Evolutionary conservation across 2,797 vertebrate species (phyloP), one percentile per base, ranked within the genome.

Genomic region (Lacerta bilineata): DNA sequence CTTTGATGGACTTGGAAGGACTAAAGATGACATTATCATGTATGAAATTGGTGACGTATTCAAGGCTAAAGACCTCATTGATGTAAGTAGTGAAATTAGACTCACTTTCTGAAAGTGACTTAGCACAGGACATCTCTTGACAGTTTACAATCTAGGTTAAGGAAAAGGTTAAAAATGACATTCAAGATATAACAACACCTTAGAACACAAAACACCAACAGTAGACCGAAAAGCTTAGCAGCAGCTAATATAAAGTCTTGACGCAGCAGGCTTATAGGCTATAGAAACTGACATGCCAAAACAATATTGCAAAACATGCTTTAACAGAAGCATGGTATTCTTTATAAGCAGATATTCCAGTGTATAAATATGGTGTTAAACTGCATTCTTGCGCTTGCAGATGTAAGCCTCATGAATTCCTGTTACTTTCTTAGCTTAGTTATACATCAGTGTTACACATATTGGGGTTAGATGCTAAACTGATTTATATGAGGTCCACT

Each of bases 11-110:
- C 97, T 99, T 25, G 98, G 98, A 13, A 97, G 99, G 96, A 99
- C 99, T 46, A 99, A 98, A 95, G 98, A 99, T 91, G 98, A 99
- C 76, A 97, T 99, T 88, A 97, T 99, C 46, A 98, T 98, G 89
- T 98, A 97, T 92, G 99, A 99, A 96, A 99, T 99, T 7, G 92
- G 97, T 66, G 98, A 98, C 8, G 98, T 99, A 90, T 99, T 99
- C 92, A 97, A 97, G 61, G 99, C 99, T 46, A 99, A 97, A 94
- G 99, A 98, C 94, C 98, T 99, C 10, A 98, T 99, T 4, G 99
- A 99, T 80, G 99, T 98, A 96, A 95, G 98, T 97, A 61, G 75
- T 11, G 3, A 55, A 80, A 74, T 13, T 11, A 23, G 41, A 13
- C 25, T 4, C 4, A 3, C 68, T 85, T 59, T 71, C 41, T 13